Conservation (phyloP, 2,888 invertebrate genomes). For the Idaea straminata region DNA sequence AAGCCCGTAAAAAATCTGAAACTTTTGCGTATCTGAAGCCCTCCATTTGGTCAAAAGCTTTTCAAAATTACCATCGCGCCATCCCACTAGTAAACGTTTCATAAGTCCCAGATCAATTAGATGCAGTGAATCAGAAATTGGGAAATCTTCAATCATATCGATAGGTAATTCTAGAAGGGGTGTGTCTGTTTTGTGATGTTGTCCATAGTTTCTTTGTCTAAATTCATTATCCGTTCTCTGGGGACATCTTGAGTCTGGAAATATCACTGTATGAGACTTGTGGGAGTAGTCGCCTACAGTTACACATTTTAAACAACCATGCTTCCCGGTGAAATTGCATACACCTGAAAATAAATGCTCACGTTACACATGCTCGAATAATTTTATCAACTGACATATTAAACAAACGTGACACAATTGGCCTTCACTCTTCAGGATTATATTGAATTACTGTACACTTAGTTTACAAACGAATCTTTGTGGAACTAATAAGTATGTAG, state of each 20-base stretch:
- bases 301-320: conserved; percentile 11
- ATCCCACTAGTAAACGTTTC: conserved; percentile 23
- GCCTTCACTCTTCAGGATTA: too few species aligned
- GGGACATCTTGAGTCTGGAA: neutral
- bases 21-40: too few species aligned
- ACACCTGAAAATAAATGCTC: neutral
- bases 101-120: conserved; percentile 27
- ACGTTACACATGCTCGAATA: too few species aligned
- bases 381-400: too few species aligned
- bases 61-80: conserved; percentile 17
- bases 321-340: neutral
- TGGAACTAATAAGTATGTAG: too few species aligned
- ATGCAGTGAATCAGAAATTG: conserved; percentile 22
- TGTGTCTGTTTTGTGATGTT: conserved; percentile 14
- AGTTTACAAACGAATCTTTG: too few species aligned
- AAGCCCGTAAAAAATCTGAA: conserved; percentile 9
- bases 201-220: conserved; percentile 8
- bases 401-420: too few species aligned
- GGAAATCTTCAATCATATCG: conserved; percentile 29
- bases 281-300: conserved; percentile 12
- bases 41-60: too few species aligned
- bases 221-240: too few species aligned
- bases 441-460: too few species aligned
- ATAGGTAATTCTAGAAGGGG: conserved; percentile 13
- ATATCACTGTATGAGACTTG: conserved; percentile 13